Percentiles rank a stretch among this genome's conserved stretches.
Conservation (phyloP, 2,797 vertebrate genomes). For the Epinephelus awoara region DNA sequence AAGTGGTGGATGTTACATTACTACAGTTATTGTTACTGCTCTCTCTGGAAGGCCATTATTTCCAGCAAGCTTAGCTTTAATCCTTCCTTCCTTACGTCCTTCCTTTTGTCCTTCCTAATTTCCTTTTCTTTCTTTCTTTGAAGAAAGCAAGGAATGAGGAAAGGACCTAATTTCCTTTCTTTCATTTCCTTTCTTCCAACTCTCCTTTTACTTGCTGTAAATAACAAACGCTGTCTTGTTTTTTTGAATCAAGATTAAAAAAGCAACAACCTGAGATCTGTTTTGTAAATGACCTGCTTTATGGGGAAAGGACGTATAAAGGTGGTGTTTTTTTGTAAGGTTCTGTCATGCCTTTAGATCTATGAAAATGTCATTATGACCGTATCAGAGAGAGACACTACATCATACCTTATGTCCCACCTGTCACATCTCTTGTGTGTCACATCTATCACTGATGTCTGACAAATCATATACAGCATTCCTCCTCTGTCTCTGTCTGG, state of each 20-base stretch:
- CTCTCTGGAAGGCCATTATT: slow-evolving; percentile 1
- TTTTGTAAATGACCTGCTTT: background rate
- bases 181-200: background rate
- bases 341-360: background rate
- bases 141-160: too few relatives aligned
- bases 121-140: background rate
- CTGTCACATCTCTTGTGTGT: slow-evolving; percentile 8
- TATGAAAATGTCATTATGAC: slow-evolving; percentile 19
- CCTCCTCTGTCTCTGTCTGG: slow-evolving; percentile 17
- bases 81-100: background rate
- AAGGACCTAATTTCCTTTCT: background rate
- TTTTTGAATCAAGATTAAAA: background rate
- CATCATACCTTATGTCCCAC: slow-evolving; percentile 20
- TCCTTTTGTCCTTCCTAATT: background rate
- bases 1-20: slow-evolving; percentile 9
- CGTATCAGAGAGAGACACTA: slow-evolving; percentile 11
- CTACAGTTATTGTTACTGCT: background rate
- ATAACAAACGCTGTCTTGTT: background rate
- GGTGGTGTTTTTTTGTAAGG: background rate
- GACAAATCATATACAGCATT: slow-evolving; percentile 7
- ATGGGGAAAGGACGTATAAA: background rate
- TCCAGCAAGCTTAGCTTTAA: background rate
- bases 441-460: slow-evolving; percentile 39
- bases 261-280: background rate
- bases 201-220: background rate